Base-by-base conservation (phyloP, 2,113 vertebrate genomes). In the Passer montanus region DNA sequence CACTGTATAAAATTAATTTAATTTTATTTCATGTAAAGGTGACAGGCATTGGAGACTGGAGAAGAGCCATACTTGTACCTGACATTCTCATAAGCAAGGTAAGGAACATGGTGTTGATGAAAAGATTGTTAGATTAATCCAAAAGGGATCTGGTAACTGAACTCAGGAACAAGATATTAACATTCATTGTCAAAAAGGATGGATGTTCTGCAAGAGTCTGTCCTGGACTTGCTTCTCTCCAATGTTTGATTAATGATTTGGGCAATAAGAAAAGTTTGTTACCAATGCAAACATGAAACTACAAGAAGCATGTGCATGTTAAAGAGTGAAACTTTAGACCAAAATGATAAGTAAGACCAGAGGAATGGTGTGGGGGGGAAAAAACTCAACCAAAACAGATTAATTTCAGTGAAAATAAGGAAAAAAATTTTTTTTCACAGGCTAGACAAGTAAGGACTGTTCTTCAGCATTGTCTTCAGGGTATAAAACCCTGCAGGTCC, bases 111-210 rank as follows among this genome's bases (percentile, higher is more conserved):
- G 35, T 5, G 17, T n/a, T 76, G 37, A 89, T 73, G 33, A 84
- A 88, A 83, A 76, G 27, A 64, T 11, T 79, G 47, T n/a, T 60
- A 64, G 15, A 80, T 84, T 89, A 87, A 95, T 77, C 59, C 81
- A 80, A 66, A 35, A 81, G 46, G 24, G 68, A 55, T 33, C n/a
- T 39, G 19, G 27, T 60, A 56, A 60, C 12, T 15, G 33, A 69
- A 69, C 37, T 80, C 55, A 23, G 13, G 22, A 77, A 84, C 0
- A 2, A 80, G 28, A 47, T 33, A 52, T 28, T 86, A 83, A 59
- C 60, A 56, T 47, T 43, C 26, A 20, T 10, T 73, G 21, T 64
- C 53, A 64, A 87, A 86, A 73, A 8, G 10, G 16, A 84, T 35
- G 14, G 35, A 84, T 76, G 35, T 33, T 60, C 21, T 62, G 35